Percentiles rank a stretch among this genome's conserved stretches.
Evolutionary conservation across 2,888 invertebrate genomes (phyloP).

Genomic region (Nipponacmea schrenckii): DNA sequence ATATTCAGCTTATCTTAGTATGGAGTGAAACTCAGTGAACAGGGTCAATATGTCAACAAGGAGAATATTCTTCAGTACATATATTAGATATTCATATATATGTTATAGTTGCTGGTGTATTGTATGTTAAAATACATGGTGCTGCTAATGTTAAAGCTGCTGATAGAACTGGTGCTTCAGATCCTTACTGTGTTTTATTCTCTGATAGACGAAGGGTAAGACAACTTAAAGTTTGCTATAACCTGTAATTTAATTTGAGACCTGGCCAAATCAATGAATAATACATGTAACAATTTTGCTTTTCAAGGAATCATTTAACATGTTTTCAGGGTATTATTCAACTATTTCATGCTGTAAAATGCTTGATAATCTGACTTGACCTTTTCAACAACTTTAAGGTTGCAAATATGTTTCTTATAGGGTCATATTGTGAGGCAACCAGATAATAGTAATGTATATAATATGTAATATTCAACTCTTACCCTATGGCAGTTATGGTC

Average conservation of each 20-base stretch:
- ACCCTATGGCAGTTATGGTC: no score
- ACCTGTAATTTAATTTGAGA: neutral
- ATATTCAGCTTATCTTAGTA: neutral
- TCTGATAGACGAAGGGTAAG: conserved; percentile 71
- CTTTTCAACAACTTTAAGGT: no score
- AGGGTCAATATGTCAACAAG: neutral
- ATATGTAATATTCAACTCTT: no score
- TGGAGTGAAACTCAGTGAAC: neutral
- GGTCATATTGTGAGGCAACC: no score
- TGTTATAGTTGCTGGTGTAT: conserved; percentile 67
- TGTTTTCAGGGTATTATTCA: no score
- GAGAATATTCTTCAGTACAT: neutral
- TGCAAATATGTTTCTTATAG: no score
- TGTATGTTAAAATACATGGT: conserved; percentile 71
- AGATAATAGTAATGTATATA: no score
- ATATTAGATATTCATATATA: neutral
- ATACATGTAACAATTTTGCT: no score
- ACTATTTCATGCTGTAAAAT: no score
- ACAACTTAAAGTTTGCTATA: neutral
- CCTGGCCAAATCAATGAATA: no score
- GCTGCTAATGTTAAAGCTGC: conserved; percentile 69
- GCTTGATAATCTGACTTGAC: no score
- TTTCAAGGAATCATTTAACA: no score
- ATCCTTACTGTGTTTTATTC: conserved; percentile 73
- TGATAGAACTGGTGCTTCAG: conserved; percentile 68